Evolutionary conservation across 2,113 vertebrate species (phyloP).

Genomic region (Gopherus evgoodei): DNA sequence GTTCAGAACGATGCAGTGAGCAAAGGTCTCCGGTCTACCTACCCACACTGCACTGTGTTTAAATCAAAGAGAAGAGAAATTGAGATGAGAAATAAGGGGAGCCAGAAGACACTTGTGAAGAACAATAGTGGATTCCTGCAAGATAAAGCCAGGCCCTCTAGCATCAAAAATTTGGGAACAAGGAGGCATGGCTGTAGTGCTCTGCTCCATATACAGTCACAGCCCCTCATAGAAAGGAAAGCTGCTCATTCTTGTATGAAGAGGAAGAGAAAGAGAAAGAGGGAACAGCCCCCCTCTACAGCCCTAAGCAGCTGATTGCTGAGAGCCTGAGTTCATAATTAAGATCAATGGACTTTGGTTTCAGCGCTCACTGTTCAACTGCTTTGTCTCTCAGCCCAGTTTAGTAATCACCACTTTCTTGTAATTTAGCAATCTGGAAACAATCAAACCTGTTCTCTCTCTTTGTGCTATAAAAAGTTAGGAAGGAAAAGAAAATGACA

Average conservation of each 20-base stretch:
- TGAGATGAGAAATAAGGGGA: background rate
- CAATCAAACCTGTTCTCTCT: background rate
- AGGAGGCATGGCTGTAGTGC: accelerated
- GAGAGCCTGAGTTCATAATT: background rate
- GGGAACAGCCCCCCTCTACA: background rate
- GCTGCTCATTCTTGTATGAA: background rate
- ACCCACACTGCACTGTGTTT: background rate
- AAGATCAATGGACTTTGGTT: background rate
- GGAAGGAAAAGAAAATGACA: background rate
- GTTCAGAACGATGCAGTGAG: background rate
- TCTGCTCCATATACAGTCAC: background rate
- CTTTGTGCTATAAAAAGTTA: background rate
- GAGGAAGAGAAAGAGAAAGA: background rate
- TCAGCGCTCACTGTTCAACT: background rate
- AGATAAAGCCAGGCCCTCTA: background rate
- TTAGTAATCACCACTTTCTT: background rate
- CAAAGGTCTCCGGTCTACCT: background rate
- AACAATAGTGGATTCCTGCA: background rate
- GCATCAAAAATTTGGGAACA: background rate
- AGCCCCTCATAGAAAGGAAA: background rate
- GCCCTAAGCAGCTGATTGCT: background rate
- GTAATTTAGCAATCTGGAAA: background rate
- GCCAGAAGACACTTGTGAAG: background rate
- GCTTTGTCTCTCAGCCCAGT: background rate
- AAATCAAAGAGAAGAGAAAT: background rate